Evolutionary conservation across 2,888 invertebrate species (phyloP).

Genomic region (Drosophila seclusa): DNA sequence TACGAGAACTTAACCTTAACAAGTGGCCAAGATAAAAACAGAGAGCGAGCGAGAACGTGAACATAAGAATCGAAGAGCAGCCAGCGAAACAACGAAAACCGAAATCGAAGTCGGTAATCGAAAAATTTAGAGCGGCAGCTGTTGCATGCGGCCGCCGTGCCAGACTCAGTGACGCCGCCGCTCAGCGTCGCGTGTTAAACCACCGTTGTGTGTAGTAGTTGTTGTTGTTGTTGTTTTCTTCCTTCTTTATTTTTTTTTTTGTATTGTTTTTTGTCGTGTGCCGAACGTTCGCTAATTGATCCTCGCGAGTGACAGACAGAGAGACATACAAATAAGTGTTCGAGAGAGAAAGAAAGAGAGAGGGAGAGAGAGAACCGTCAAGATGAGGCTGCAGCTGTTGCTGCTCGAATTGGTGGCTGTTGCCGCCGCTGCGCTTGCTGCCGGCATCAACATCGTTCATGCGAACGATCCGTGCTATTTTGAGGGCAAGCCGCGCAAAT

Average conservation of each 20-base stretch:
- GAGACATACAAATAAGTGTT: constrained; percentile 16
- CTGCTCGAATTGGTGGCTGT: constrained; percentile 15
- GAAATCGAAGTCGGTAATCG: constrained; percentile 30
- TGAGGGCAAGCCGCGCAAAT: constrained; percentile 93
- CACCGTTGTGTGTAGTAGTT: constrained; percentile 27
- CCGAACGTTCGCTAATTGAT: constrained; percentile 38
- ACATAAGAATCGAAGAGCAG: background rate
- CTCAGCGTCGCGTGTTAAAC: constrained; percentile 49
- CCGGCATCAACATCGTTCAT: constrained; percentile 38
- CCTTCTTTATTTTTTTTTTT: constrained; percentile 66
- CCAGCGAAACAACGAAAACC: constrained; percentile 17
- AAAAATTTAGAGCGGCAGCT: constrained; percentile 70
- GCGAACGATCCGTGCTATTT: constrained; percentile 95
- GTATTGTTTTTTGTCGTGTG: constrained; percentile 40
- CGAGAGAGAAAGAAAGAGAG: background rate
- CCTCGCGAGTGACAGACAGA: constrained; percentile 55
- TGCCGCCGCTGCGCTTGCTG: constrained; percentile 36
- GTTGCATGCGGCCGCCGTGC: constrained; percentile 77
- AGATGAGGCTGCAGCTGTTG: constrained; percentile 26
- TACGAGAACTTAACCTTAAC: constrained; percentile 1
- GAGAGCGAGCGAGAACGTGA: constrained; percentile 14
- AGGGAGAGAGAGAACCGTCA: background rate
- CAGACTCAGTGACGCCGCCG: constrained; percentile 68
- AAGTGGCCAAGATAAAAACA: constrained; percentile 15
- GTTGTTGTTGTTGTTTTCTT: constrained; percentile 48